These are phyloP conservation scores for Diadegma fenestrale DNA, from an alignment of 2,888 invertebrate species.

Conservation along the genomic window DNA sequence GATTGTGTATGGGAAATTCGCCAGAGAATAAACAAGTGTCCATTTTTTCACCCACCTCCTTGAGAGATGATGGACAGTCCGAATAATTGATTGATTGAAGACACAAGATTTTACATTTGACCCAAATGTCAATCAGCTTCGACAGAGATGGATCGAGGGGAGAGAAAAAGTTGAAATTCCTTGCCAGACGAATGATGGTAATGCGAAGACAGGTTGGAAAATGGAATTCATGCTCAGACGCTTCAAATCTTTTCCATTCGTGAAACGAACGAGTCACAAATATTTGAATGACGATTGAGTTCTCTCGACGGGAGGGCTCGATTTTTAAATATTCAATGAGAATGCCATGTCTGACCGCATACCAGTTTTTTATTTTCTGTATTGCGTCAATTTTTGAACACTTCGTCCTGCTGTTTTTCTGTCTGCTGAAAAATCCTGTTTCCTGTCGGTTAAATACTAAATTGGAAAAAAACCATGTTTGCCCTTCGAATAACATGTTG, in stretches of 20 bases:
- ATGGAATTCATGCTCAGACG: not conserved
- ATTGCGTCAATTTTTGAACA: not conserved
- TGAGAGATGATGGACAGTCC: constrained; percentile 22
- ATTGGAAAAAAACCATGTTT: not conserved
- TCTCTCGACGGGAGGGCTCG: not conserved
- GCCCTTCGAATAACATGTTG: not conserved
- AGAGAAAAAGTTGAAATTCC: constrained; percentile 15
- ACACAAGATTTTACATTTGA: constrained; percentile 26
- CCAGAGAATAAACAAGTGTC: not conserved
- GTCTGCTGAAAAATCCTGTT: not conserved
- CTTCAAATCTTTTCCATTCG: not conserved
- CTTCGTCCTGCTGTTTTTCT: not conserved
- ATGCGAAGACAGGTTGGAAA: not conserved
- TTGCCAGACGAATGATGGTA: not conserved
- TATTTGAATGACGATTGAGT: not conserved
- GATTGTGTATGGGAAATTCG: not conserved
- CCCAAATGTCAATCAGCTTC: constrained; percentile 29
- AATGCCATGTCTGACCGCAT: not conserved
- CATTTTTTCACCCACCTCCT: not conserved
- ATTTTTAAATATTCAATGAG: not conserved
- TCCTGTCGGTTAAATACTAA: not conserved
- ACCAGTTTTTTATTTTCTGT: not conserved
- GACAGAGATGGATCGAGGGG: constrained; percentile 27
- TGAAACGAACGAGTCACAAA: not conserved
- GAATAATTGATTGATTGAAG: constrained; percentile 29